These are phyloP conservation scores for Zaprionus kolodkinae DNA, from an alignment of 1,140 invertebrate species.

Conservation along the genomic window DNA sequence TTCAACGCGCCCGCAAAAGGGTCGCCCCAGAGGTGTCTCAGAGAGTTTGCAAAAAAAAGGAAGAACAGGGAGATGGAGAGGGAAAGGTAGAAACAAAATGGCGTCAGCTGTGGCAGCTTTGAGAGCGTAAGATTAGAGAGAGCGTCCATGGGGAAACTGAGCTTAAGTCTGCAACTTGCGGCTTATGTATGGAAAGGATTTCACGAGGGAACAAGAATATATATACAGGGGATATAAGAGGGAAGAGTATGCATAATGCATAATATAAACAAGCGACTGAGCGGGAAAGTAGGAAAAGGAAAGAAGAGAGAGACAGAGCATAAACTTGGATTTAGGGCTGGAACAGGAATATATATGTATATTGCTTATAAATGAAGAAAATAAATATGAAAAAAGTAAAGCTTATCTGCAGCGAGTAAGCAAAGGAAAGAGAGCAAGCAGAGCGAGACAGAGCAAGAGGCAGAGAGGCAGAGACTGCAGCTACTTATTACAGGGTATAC, in stretches of 20 bases:
- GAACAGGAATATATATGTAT: neutral
- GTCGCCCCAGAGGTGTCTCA: slow-evolving; percentile 47
- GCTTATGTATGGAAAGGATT: neutral
- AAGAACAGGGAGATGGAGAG: slow-evolving; percentile 13
- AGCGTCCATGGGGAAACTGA: neutral
- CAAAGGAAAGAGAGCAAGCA: neutral
- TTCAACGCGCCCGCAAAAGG: slow-evolving; percentile 64
- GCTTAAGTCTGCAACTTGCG: neutral
- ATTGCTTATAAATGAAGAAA: too few species aligned
- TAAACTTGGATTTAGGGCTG: neutral
- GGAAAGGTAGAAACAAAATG: slow-evolving; percentile 22
- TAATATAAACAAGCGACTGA: neutral
- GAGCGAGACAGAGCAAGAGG: neutral
- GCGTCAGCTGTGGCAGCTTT: slow-evolving; percentile 3
- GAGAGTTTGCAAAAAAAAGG: slow-evolving; percentile 26
- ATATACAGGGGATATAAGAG: neutral
- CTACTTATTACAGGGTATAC: neutral
- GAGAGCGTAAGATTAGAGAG: neutral
- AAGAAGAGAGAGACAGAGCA: neutral
- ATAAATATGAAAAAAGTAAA: neutral
- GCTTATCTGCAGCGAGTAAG: neutral
- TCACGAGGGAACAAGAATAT: neutral
- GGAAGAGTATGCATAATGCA: too few species aligned
- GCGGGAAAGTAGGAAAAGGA: neutral
- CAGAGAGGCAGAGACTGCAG: neutral